phyloP scores from a whole-genome alignment of 1,140 invertebrate genomes.

The Odontomachus brunneus region DNA sequence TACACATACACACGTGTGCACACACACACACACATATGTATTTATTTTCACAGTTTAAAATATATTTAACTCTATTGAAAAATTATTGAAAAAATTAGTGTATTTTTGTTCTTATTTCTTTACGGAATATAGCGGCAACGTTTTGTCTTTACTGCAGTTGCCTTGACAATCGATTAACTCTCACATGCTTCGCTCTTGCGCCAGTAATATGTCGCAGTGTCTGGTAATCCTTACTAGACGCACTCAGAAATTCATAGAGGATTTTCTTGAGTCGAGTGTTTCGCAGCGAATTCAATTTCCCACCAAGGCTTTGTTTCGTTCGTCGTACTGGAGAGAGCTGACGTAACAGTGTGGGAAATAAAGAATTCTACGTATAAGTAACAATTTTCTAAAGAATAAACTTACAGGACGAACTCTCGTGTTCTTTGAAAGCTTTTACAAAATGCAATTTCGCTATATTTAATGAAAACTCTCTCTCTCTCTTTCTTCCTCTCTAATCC shows the following conservation, averaged over 20 bases:
- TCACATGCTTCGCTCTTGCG: neutral
- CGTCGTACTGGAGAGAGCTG: constrained; percentile 1
- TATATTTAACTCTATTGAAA: neutral
- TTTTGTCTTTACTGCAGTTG: neutral
- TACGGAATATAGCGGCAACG: neutral
- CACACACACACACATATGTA: too few species aligned
- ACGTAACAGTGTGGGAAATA: constrained; percentile 35
- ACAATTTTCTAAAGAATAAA: constrained; percentile 50
- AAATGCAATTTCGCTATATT: constrained; percentile 33
- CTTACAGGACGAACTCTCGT: neutral
- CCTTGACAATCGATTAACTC: constrained; percentile 17
- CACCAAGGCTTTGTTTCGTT: constrained; percentile 4
- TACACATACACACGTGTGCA: too few species aligned
- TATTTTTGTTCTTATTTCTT: neutral
- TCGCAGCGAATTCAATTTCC: constrained; percentile 62
- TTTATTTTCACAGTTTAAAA: neutral
- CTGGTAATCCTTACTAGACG: constrained; percentile 52
- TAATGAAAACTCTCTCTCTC: neutral
- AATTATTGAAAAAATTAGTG: neutral
- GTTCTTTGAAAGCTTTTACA: constrained; percentile 10
- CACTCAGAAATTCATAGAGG: constrained; percentile 59
- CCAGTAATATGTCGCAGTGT: constrained; percentile 21
- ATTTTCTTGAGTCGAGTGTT: constrained; percentile 41
- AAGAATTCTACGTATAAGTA: constrained; percentile 46
- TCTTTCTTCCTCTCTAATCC: too few species aligned